Evolutionary conservation across 2,888 invertebrate species (phyloP).

Genomic region (Phlogophora meticulosa): DNA sequence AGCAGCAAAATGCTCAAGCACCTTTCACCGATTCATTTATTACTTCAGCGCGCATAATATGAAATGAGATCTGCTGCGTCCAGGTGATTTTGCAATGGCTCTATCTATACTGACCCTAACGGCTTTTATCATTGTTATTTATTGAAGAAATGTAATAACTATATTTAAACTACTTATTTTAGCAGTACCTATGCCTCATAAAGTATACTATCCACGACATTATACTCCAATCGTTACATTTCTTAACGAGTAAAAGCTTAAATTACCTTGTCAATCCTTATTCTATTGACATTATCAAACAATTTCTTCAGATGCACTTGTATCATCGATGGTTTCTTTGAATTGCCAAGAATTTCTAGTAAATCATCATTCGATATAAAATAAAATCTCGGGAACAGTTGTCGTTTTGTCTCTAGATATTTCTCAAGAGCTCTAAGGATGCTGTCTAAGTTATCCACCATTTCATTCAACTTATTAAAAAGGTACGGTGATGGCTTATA

Average conservation of each 20-base stretch:
- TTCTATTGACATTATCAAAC: slow-evolving; percentile 95
- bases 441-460: slow-evolving; percentile 94
- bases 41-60: too few relatives aligned
- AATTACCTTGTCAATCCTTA: slow-evolving; percentile 93
- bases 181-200: not conserved
- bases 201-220: not conserved
- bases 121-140: too few relatives aligned
- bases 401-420: slow-evolving; percentile 97
- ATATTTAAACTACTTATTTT: too few relatives aligned
- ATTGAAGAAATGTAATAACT: too few relatives aligned
- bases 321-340: slow-evolving; percentile 95
- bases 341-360: slow-evolving; percentile 96
- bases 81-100: too few relatives aligned
- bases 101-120: too few relatives aligned
- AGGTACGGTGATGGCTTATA: slow-evolving; percentile 92
- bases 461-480: slow-evolving; percentile 92
- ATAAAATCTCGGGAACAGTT: slow-evolving; percentile 95
- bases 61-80: too few relatives aligned
- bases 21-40: too few relatives aligned
- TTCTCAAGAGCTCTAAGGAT: slow-evolving; percentile 96
- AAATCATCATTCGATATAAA: slow-evolving; percentile 93
- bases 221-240: too few relatives aligned
- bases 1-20: too few relatives aligned
- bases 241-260: not conserved
- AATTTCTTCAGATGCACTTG: slow-evolving; percentile 97